Conservation (phyloP, 2,888 invertebrate genomes). For the Ennomos erosarius region DNA sequence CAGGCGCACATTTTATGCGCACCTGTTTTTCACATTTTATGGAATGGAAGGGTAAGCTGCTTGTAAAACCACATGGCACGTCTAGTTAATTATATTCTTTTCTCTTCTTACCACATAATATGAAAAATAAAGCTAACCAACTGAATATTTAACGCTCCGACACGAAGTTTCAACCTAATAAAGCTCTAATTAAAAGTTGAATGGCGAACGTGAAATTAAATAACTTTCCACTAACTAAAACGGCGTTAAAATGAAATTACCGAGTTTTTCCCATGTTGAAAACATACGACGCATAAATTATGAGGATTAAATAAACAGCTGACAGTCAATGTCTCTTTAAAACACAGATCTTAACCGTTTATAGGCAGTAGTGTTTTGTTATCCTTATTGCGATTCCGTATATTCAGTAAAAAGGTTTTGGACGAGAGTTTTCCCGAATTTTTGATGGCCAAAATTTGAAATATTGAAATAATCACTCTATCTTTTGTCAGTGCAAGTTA, state of each 20-base stretch:
- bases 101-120: too few relatives aligned
- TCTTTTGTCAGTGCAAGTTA: too few relatives aligned
- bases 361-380: conserved; percentile 1
- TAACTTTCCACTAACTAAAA: conserved; percentile 37
- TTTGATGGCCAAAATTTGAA: too few relatives aligned
- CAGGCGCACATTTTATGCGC: too few relatives aligned
- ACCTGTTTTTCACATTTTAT: too few relatives aligned
- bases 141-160: conserved; percentile 50
- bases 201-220: conserved; percentile 52
- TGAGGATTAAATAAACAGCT: conserved; percentile 8
- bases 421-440: too few relatives aligned
- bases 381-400: not conserved
- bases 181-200: conserved; percentile 59
- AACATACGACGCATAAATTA: conserved; percentile 2
- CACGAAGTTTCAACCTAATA: conserved; percentile 45
- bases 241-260: conserved; percentile 29
- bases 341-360: not conserved
- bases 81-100: too few relatives aligned
- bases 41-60: too few relatives aligned
- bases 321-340: conserved; percentile 6
- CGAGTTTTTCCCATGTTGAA: conserved; percentile 3
- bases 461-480: too few relatives aligned
- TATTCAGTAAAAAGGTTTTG: too few relatives aligned
- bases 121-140: conserved; percentile 16
- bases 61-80: too few relatives aligned